Conservation (phyloP, 1,140 invertebrate species). For the Panagrolaimus sp. region DNA sequence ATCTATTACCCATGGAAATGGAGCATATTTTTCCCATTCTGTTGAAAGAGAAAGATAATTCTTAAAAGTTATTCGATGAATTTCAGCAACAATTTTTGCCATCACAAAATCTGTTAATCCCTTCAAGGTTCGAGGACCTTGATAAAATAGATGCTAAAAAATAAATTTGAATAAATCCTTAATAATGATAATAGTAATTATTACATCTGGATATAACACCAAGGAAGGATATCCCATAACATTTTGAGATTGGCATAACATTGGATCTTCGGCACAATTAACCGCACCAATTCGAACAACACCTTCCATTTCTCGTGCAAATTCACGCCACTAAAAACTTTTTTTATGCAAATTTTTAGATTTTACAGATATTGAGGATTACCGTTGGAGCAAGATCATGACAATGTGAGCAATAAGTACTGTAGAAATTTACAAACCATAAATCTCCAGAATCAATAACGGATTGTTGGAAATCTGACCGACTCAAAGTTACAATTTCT, state of each 20-base stretch:
- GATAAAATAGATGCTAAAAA: conserved; percentile 43
- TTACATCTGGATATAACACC: conserved; percentile 64
- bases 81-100: conserved; percentile 38
- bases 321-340: conserved; percentile 69
- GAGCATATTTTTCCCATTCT: conserved; percentile 47
- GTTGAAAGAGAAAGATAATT: conserved; percentile 38
- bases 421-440: conserved; percentile 81
- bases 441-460: conserved; percentile 68
- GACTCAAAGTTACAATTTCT: conserved; percentile 72
- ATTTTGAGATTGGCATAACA: conserved; percentile 68
- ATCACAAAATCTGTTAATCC: conserved; percentile 46
- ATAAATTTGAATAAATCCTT: conserved; percentile 11
- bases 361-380: conserved; percentile 48
- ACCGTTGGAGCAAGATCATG: conserved; percentile 69
- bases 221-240: conserved; percentile 71
- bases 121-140: conserved; percentile 49
- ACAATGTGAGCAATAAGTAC: conserved; percentile 76
- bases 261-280: conserved; percentile 74
- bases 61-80: conserved; percentile 39
- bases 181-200: neutral
- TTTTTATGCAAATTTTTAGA: conserved; percentile 46
- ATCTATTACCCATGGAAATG: conserved; percentile 46
- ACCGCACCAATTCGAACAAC: conserved; percentile 73
- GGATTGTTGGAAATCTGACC: conserved; percentile 68
- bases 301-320: conserved; percentile 71